A percentile compares a stretch with the other conserved stretches of the same genome.
These are phyloP conservation scores for Gortyna flavago DNA, from an alignment of 2,888 invertebrate genomes.

Conservation along the genomic window DNA sequence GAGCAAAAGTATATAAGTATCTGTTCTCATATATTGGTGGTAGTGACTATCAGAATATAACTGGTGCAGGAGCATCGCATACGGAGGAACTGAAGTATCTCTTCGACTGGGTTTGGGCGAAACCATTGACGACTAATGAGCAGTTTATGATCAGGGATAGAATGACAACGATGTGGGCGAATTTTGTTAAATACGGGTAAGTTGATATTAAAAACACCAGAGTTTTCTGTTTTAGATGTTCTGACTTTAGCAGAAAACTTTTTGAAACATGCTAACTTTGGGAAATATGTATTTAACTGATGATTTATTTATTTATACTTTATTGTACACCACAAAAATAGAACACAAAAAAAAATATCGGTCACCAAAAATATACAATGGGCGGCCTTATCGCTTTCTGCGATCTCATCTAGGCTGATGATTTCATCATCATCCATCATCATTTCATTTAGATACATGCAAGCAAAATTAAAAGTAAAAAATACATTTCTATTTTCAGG, in stretches of 20 bases:
- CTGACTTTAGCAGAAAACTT: background rate
- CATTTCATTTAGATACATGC: background rate
- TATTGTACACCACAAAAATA: no score
- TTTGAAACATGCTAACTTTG: background rate
- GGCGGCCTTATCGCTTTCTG: no score
- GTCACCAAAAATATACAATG: no score
- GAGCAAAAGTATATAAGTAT: constrained; percentile 69
- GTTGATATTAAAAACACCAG: constrained; percentile 30
- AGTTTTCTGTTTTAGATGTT: background rate
- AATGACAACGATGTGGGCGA: constrained; percentile 75
- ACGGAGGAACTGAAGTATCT: constrained; percentile 74
- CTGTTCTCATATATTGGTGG: constrained; percentile 72
- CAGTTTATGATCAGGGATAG: constrained; percentile 72
- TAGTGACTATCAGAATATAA: constrained; percentile 67
- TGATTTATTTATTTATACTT: background rate
- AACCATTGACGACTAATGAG: constrained; percentile 61
- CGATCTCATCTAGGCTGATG: background rate
- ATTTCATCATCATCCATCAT: background rate
- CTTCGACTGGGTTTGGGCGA: constrained; percentile 64
- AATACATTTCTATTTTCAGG: constrained; percentile 65
- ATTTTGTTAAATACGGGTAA: constrained; percentile 78
- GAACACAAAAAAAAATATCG: no score
- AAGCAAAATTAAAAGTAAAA: background rate
- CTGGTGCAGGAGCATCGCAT: constrained; percentile 71
- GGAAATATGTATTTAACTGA: background rate